phyloP scores from a whole-genome alignment of 2,888 invertebrate species.

The Melangyna quadrimaculata region DNA sequence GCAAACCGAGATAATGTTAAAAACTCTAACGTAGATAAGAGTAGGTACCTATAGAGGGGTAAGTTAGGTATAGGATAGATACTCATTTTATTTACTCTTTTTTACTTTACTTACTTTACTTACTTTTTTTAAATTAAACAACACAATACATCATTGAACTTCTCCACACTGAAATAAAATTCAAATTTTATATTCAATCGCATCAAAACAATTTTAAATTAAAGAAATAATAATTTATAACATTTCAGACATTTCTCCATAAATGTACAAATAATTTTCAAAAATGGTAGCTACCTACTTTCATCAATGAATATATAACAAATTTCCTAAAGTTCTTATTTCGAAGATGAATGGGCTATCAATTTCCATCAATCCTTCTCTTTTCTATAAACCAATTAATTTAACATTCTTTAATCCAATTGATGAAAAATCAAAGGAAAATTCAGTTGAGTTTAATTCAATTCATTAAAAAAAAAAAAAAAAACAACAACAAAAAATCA shows the following conservation, averaged over 20 bases:
- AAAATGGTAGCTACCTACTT: background rate
- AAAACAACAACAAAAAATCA: slow-evolving; percentile 23
- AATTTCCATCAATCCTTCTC: slow-evolving; percentile 40
- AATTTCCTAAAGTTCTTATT: slow-evolving; percentile 57
- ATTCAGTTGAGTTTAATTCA: background rate
- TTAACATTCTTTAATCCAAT: slow-evolving; percentile 67
- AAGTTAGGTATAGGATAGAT: too few species aligned
- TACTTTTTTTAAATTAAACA: too few species aligned
- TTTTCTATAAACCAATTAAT: slow-evolving; percentile 35
- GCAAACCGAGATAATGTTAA: background rate
- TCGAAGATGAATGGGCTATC: slow-evolving; percentile 65
- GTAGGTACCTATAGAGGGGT: too few species aligned
- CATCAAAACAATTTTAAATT: background rate
- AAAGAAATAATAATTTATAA: background rate
- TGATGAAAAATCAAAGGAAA: slow-evolving; percentile 71
- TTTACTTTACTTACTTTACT: too few species aligned
- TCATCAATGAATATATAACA: slow-evolving; percentile 44
- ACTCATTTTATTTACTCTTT: too few species aligned
- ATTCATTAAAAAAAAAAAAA: slow-evolving; percentile 30
- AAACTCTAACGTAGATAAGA: too few species aligned
- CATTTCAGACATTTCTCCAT: background rate
- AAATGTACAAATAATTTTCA: background rate
- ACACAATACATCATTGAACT: background rate
- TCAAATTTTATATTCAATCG: background rate
- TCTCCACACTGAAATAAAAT: background rate